phyloP scores from a whole-genome alignment of 1,140 invertebrate species.

The Meloidogyne floridensis region DNA sequence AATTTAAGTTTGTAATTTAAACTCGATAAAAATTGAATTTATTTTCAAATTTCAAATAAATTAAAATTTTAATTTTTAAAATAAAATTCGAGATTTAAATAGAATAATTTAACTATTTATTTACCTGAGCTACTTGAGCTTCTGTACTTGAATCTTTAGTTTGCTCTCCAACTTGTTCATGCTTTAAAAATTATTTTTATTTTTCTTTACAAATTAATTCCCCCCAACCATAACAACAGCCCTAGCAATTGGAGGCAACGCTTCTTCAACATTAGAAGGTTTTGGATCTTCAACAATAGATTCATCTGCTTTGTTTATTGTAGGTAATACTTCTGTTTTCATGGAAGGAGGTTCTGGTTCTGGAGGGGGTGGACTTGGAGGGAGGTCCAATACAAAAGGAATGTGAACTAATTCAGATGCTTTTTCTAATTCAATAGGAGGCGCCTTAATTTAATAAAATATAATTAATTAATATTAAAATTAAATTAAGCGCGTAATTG shows the following conservation, averaged over 20 bases:
- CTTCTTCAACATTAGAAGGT: conserved; percentile 12
- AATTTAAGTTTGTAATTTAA: too few relatives aligned
- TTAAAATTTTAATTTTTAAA: too few relatives aligned
- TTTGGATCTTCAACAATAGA: conserved; percentile 23
- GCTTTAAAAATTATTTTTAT: conserved; percentile 11
- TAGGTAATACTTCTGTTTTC: conserved; percentile 2
- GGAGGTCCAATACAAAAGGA: not conserved
- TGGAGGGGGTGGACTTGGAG: conserved; percentile 27
- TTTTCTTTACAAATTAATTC: not conserved
- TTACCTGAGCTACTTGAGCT: conserved; percentile 24
- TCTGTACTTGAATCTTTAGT: conserved; percentile 17
- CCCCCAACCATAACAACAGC: conserved; percentile 18
- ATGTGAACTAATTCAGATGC: not conserved
- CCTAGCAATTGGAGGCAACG: conserved; percentile 16
- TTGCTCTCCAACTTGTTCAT: conserved; percentile 24
- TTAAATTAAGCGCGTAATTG: not conserved
- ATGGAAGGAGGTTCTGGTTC: conserved; percentile 13
- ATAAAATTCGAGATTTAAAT: too few relatives aligned
- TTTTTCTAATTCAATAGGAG: not conserved
- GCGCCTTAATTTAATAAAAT: not conserved
- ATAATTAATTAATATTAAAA: not conserved
- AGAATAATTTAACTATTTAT: not conserved
- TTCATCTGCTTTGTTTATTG: conserved; percentile 21
- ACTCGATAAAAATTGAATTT: too few relatives aligned
- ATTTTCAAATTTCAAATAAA: too few relatives aligned